These are phyloP conservation scores for Girardia tigrina DNA, from an alignment of 2,888 invertebrate species.

Conservation along the genomic window DNA sequence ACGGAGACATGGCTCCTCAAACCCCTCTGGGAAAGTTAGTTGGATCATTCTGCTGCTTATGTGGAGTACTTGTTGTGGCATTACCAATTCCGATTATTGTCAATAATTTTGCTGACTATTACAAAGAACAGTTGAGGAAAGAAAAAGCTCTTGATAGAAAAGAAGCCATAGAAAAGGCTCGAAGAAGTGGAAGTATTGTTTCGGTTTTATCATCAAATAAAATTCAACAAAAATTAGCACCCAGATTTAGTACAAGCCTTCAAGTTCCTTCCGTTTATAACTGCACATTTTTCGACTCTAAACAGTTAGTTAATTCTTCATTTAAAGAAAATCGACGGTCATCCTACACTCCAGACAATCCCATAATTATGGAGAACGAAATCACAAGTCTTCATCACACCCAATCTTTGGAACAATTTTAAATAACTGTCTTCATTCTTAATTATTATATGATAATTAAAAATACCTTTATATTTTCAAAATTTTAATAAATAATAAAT, in stretches of 20 bases:
- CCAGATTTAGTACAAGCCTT: neutral
- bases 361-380: neutral
- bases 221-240: conserved; percentile 15
- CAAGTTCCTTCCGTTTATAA: neutral
- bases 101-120: conserved; percentile 99
- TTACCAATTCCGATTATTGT: conserved; percentile 99
- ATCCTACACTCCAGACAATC: neutral
- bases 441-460: no score
- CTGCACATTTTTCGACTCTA: neutral
- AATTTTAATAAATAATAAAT: no score
- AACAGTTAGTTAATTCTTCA: neutral
- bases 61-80: conserved; percentile 99
- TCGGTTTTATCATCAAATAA: conserved; percentile 51
- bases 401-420: neutral
- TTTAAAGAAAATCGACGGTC: neutral
- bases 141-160: conserved; percentile 92
- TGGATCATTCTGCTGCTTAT: conserved; percentile 99
- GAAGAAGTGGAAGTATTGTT: conserved; percentile 90
- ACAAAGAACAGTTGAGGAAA: conserved; percentile 97
- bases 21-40: conserved; percentile 97
- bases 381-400: neutral
- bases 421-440: no score
- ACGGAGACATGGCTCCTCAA: conserved; percentile 92
- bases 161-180: conserved; percentile 88
- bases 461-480: no score